phyloP scores from a whole-genome alignment of 30 jellyfish, hydroid and myxozoan species.

The Chironex yamaguchii region DNA sequence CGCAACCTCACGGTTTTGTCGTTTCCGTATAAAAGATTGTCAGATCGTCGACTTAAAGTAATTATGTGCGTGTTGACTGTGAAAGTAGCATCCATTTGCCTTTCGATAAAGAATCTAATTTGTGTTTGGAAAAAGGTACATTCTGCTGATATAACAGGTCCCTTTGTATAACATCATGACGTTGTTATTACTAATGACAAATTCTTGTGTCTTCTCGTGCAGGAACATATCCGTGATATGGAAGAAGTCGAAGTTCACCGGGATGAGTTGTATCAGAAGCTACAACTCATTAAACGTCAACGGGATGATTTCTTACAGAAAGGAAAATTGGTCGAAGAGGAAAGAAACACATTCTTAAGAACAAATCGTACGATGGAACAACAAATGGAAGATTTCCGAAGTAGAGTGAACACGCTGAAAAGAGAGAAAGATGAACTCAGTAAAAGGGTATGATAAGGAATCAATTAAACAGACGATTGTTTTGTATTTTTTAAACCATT shows the following conservation, averaged over 20 bases:
- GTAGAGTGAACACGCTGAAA: slow-evolving; percentile 55
- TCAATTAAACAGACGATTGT: neutral
- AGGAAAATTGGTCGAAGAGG: slow-evolving; percentile 94
- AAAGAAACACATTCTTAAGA: slow-evolving; percentile 84
- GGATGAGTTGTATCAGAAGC: slow-evolving; percentile 82
- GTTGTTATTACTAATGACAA: too few relatives aligned
- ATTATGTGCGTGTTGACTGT: too few relatives aligned
- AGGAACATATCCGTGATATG: slow-evolving; percentile 94
- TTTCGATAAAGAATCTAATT: too few relatives aligned
- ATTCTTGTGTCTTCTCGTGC: too few relatives aligned
- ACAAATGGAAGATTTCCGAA: slow-evolving; percentile 78
- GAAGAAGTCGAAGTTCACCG: slow-evolving; percentile 95
- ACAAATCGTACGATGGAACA: slow-evolving; percentile 92
- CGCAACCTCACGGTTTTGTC: too few relatives aligned
- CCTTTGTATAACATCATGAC: too few relatives aligned
- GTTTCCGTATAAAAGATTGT: too few relatives aligned
- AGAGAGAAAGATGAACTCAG: slow-evolving; percentile 73
- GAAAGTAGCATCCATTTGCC: too few relatives aligned
- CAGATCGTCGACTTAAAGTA: too few relatives aligned
- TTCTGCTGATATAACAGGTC: too few relatives aligned
- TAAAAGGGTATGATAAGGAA: slow-evolving; percentile 62
- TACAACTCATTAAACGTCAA: slow-evolving; percentile 75
- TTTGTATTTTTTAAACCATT: neutral
- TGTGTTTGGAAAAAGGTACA: too few relatives aligned
- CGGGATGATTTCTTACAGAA: slow-evolving; percentile 90